Conservation (phyloP, 2,888 invertebrate genomes). For the Achlya flavicornis region DNA sequence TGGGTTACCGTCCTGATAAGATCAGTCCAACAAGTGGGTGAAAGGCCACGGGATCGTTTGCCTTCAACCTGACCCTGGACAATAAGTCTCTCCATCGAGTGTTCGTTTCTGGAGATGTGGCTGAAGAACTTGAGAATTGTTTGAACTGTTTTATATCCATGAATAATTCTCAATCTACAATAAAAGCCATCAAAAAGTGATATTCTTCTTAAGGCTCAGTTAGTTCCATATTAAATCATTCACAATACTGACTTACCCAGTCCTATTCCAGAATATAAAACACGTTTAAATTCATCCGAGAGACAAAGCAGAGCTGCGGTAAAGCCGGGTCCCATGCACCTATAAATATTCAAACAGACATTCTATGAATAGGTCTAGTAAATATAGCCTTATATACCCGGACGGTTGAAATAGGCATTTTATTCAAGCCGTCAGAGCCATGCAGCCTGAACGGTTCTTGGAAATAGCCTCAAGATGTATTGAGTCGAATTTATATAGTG, state of each 20-base stretch:
- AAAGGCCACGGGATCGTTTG: no score
- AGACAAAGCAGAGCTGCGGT: neutral
- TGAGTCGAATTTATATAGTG: neutral
- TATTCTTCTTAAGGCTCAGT: neutral
- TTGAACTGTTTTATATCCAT: no score
- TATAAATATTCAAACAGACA: slow-evolving; percentile 2
- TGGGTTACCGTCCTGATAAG: no score
- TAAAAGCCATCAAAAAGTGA: no score
- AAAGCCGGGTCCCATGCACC: neutral
- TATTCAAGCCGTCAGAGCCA: neutral
- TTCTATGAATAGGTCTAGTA: slow-evolving; percentile 4
- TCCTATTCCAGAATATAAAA: neutral
- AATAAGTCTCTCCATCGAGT: no score
- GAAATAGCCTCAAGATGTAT: neutral
- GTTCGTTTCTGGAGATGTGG: no score
- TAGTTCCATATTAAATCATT: neutral
- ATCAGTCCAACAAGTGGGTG: no score
- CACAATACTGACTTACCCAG: neutral
- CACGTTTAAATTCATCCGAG: neutral
- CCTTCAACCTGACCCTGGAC: no score
- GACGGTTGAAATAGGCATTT: slow-evolving; percentile 1
- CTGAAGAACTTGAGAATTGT: no score
- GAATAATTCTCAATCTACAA: no score
- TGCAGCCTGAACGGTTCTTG: neutral
- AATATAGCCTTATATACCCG: neutral